A percentile compares a stretch with the other conserved stretches of the same genome.
Evolutionary conservation across 2,888 invertebrate species (phyloP).

Genomic region (Hirtodrosophila cameraria): DNA sequence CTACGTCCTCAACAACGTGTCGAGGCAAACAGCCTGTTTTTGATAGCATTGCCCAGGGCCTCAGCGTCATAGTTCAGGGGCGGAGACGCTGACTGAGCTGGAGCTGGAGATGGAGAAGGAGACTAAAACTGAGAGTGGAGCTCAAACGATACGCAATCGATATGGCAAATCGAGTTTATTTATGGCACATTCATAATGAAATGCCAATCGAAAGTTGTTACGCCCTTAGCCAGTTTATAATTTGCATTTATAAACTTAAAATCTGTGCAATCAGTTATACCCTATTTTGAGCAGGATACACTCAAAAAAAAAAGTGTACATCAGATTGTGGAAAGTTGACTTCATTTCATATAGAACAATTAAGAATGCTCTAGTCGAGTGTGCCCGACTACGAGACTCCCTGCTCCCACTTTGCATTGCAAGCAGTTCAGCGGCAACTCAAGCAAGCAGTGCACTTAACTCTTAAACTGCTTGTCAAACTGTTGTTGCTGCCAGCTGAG

Average conservation of each 20-base stretch:
- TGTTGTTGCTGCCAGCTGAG: no score
- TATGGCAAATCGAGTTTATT: constrained; percentile 69
- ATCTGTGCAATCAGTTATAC: constrained; percentile 62
- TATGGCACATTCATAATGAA: constrained; percentile 69
- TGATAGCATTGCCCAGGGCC: constrained; percentile 52
- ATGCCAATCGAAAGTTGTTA: constrained; percentile 73
- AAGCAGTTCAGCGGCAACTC: no score
- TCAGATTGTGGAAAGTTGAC: no score
- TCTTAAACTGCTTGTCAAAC: no score
- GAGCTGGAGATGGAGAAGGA: background rate
- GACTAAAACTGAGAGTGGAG: background rate
- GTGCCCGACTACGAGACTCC: no score
- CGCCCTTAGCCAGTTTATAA: constrained; percentile 65
- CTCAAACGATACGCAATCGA: constrained; percentile 52
- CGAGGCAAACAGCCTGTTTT: constrained; percentile 54
- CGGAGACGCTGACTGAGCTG: background rate
- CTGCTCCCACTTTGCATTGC: no score
- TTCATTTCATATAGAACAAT: no score
- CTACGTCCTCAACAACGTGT: constrained; percentile 16
- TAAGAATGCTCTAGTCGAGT: no score
- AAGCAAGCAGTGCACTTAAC: no score
- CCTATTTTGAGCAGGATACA: constrained; percentile 2
- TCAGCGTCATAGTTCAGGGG: background rate
- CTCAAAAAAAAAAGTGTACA: no score
- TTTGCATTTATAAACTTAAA: constrained; percentile 72